Base-by-base conservation (phyloP, 2,797 vertebrate genomes). In the Sebastes hubbsi region DNA sequence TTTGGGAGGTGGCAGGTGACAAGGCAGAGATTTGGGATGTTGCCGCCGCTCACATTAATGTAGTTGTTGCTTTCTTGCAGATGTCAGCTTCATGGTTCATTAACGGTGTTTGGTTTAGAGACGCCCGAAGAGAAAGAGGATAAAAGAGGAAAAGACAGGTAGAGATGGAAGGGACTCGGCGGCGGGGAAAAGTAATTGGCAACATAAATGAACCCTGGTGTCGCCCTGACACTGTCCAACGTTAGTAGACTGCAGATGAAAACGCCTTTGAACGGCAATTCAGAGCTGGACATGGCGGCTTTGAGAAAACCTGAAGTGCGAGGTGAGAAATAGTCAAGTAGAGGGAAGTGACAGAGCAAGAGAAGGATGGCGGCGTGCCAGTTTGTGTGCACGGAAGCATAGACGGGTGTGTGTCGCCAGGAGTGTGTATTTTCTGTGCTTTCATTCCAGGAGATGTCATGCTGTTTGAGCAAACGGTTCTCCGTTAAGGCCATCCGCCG, bases 371-470 rank as follows among this genome's bases (percentile, higher is more conserved):
- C 10, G 10, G 73, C 6, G 65, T 72, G 82, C 42, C 78, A 81
- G 81, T 83, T 72, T 80, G 75, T 81, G 85, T 64, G 72, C 79
- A 72, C 20, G 69, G 71, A 82, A 66, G 85, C 79, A 27, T 65
- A 52, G 66, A 52, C n/a, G 58, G 6, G 65, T 29, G 65, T 73
- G 75, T 55, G 73, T 70, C 78, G 87, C 84, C 81, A 88, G 49
- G 6, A 85, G 73, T 77, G 87, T 84, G 82, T 78, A 13, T 75
- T 11, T 30, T 42, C 3, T 0, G 62, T 10, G 96, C 96, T 95
- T 96, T 97, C 97, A 97, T 98, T 99, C 97, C 97, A 97, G 96
- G 96, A 97, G 97, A 98, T 97, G 96, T 97, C 98, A 97, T 96
- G 97, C 97, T 97, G 98, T 96, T 97, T 92, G 94, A 95, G 92